These are phyloP conservation scores for Delichon dasypus DNA, from an alignment of 2,797 vertebrate species.

Conservation along the genomic window DNA sequence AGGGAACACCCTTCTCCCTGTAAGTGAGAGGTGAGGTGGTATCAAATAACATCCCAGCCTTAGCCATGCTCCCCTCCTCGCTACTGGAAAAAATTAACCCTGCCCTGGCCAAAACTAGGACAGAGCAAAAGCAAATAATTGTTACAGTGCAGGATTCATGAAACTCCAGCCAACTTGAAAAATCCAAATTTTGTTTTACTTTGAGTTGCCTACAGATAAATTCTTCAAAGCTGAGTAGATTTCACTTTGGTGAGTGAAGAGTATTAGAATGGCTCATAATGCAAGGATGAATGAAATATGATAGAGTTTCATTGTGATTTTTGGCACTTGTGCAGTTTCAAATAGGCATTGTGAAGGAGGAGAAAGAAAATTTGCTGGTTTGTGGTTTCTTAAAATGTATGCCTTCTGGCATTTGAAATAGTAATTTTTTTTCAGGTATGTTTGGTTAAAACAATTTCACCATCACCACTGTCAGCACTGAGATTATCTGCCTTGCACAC, in stretches of 20 bases:
- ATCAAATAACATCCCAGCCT: not conserved
- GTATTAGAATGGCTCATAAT: not conserved
- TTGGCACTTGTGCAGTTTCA: not conserved
- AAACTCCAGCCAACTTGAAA: not conserved
- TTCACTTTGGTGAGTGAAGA: not conserved
- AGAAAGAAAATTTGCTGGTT: not conserved
- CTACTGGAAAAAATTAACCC: not conserved
- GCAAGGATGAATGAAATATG: not conserved
- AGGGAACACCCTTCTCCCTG: not conserved
- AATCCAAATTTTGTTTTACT: not conserved
- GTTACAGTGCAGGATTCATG: not conserved
- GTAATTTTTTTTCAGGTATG: not conserved
- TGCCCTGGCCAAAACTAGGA: not conserved
- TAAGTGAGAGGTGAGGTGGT: not conserved
- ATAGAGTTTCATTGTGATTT: not conserved
- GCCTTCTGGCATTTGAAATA: not conserved
- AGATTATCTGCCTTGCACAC: not conserved
- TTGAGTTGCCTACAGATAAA: not conserved
- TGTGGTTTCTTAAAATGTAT: not conserved
- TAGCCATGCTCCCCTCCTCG: not conserved
- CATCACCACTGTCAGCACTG: not conserved
- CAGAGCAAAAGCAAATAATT: not conserved
- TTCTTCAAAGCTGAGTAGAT: not conserved
- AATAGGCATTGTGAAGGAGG: not conserved
- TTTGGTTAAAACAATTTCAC: not conserved